These are phyloP conservation scores for Lucilia cuprina DNA, from an alignment of 1,140 invertebrate species.

Conservation along the genomic window DNA sequence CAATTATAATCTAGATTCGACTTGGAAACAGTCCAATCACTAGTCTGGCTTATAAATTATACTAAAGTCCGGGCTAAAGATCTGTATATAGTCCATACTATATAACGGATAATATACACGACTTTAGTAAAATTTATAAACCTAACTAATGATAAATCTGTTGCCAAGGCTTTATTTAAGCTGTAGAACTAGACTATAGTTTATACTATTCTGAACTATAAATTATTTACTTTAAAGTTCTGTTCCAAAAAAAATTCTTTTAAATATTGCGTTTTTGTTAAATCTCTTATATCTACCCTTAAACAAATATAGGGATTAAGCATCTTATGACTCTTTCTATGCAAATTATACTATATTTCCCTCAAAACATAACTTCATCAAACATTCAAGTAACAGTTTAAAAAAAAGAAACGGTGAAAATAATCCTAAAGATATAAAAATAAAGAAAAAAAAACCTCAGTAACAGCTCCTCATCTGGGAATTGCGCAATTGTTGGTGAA, in stretches of 20 bases:
- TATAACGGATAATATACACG: too few species aligned
- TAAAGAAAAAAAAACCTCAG: neutral
- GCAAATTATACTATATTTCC: neutral
- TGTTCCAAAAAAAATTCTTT: neutral
- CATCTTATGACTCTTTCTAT: neutral
- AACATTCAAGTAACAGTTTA: neutral
- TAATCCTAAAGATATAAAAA: neutral
- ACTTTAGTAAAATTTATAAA: too few species aligned
- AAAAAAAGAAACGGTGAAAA: neutral
- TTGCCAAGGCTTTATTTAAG: too few species aligned
- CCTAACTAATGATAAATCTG: too few species aligned
- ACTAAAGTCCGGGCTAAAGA: too few species aligned
- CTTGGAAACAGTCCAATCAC: too few species aligned
- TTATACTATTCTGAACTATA: too few species aligned
- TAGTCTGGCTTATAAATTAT: too few species aligned
- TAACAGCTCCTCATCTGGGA: neutral
- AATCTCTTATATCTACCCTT: neutral
- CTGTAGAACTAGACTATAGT: too few species aligned
- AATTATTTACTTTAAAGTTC: too few species aligned
- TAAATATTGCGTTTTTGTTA: neutral
- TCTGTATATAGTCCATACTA: too few species aligned
- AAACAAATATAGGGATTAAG: neutral
- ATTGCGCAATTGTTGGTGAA: slow-evolving; percentile 8
- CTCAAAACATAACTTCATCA: neutral
- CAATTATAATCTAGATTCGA: too few species aligned